Evolutionary conservation across 2,113 vertebrate species (phyloP).

Genomic region (Silurus asotus): DNA sequence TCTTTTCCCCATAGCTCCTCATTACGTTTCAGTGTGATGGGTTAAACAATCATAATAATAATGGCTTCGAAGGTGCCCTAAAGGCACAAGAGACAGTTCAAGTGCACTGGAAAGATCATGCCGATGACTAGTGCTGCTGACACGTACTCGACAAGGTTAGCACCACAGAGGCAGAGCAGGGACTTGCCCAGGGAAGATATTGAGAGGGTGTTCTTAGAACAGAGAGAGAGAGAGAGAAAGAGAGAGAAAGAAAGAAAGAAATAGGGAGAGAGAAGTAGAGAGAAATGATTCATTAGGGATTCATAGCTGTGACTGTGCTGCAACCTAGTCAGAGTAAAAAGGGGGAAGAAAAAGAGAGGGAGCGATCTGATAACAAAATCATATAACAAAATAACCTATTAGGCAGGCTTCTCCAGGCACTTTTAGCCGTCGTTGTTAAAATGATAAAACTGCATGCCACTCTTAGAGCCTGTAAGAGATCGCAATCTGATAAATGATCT

Average conservation of each 20-base stretch:
- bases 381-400: constrained; percentile 76
- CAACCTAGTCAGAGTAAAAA: constrained; percentile 58
- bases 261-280: constrained; percentile 45
- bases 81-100: constrained; percentile 32
- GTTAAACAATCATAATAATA: constrained; percentile 34
- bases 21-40: constrained; percentile 17
- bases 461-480: constrained; percentile 71
- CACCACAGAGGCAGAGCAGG: constrained; percentile 27
- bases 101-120: constrained; percentile 47
- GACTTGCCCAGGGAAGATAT: constrained; percentile 58
- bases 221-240: constrained; percentile 42
- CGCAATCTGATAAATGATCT: constrained; percentile 74
- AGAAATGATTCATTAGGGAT: constrained; percentile 67
- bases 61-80: constrained; percentile 19
- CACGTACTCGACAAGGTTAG: constrained; percentile 54
- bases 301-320: constrained; percentile 61
- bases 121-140: constrained; percentile 55
- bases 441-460: constrained; percentile 74
- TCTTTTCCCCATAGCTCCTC: constrained; percentile 17
- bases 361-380: constrained; percentile 71
- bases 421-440: constrained; percentile 73
- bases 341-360: constrained; percentile 52
- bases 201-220: constrained; percentile 57
- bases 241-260: constrained; percentile 45
- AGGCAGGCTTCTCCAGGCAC: constrained; percentile 70